phyloP scores from a whole-genome alignment of 2,888 invertebrate genomes.

The Lycia hirtaria region DNA sequence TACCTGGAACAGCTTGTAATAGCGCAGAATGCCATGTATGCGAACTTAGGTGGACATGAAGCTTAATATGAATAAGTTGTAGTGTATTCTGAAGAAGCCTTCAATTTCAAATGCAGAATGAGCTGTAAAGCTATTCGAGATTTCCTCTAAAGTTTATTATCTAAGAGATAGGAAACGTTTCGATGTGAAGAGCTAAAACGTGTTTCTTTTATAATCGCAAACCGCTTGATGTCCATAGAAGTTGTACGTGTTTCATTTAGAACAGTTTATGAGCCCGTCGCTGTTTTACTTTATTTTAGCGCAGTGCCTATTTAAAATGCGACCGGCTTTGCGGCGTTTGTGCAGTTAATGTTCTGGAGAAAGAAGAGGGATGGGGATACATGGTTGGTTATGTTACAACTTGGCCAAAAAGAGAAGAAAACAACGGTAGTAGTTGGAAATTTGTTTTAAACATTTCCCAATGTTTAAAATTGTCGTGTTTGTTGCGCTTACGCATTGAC shows the following conservation, averaged over 20 bases:
- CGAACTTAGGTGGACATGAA: background rate
- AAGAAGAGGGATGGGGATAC: background rate
- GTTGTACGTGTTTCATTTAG: constrained; percentile 29
- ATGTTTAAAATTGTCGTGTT: too few species aligned
- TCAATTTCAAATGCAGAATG: constrained; percentile 9
- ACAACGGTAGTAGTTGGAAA: too few species aligned
- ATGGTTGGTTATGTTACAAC: too few species aligned
- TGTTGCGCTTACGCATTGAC: too few species aligned
- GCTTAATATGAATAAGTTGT: background rate
- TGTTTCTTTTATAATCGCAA: constrained; percentile 28
- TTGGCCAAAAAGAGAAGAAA: too few species aligned
- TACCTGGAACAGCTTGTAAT: too few species aligned
- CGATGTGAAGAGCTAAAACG: constrained; percentile 22
- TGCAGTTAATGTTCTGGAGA: background rate
- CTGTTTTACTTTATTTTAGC: constrained; percentile 18
- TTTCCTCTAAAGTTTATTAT: constrained; percentile 23
- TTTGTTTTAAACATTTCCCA: too few species aligned
- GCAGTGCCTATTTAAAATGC: constrained; percentile 18
- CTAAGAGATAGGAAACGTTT: constrained; percentile 24
- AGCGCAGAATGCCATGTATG: too few species aligned
- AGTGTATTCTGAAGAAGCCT: background rate
- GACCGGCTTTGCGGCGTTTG: background rate
- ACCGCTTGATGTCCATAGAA: constrained; percentile 26
- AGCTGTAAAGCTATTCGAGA: constrained; percentile 20
- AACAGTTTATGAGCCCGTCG: constrained; percentile 22